Evolutionary conservation across 2,888 invertebrate species (phyloP).

Genomic region (Nephrotoma guestfalica): DNA sequence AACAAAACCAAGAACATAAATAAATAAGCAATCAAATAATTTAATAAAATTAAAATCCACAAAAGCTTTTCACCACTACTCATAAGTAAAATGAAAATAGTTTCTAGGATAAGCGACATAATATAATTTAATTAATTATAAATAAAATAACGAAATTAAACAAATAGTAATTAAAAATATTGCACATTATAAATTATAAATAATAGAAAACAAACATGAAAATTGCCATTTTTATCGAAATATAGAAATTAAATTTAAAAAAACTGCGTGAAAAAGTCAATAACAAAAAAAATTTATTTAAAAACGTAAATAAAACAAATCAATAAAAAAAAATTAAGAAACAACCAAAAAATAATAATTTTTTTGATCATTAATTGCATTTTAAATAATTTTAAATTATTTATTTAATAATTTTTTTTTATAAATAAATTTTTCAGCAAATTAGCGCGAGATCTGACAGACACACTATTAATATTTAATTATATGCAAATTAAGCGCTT

Average conservation of each 20-base stretch:
- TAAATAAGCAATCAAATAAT: not conserved
- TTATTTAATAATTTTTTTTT: not conserved
- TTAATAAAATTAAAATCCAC: not conserved
- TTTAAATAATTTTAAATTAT: not conserved
- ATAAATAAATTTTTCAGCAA: not conserved
- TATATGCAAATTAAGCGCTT: not conserved
- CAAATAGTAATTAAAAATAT: not conserved
- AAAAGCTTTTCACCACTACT: not conserved
- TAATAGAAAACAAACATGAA: not conserved
- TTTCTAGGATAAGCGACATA: not conserved
- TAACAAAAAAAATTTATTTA: not conserved
- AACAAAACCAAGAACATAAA: not conserved
- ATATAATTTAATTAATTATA: not conserved
- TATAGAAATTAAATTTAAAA: not conserved
- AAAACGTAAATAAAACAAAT: not conserved
- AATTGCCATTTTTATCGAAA: not conserved
- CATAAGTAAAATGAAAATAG: not conserved
- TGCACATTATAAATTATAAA: not conserved
- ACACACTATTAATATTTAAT: not conserved
- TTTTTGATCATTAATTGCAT: not conserved
- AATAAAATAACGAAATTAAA: not conserved
- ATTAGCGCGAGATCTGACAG: not conserved
- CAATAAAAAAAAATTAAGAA: not conserved
- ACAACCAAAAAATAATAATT: not conserved
- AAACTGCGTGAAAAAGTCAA: conserved; percentile 10